These are phyloP conservation scores for Plotosus lineatus DNA, from an alignment of 2,113 vertebrate species.

Conservation along the genomic window DNA sequence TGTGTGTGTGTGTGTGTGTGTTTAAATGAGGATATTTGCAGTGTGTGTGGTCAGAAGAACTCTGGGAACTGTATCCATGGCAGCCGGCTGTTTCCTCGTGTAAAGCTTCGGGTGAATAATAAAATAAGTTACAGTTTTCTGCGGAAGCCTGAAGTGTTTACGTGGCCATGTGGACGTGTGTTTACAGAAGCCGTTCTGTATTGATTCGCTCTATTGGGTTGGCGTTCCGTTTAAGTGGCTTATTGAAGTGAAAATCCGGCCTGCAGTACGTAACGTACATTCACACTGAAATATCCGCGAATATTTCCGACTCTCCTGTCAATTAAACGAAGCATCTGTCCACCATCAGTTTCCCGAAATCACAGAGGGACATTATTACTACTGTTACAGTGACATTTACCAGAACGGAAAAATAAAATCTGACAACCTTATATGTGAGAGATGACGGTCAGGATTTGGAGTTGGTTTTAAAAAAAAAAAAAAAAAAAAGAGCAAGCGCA, in stretches of 20 bases:
- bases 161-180: neutral
- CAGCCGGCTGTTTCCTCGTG: neutral
- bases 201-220: neutral
- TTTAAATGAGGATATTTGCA: neutral
- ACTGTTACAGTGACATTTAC: neutral
- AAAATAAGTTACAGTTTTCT: neutral
- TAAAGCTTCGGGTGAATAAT: neutral
- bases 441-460: neutral
- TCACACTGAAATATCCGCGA: neutral
- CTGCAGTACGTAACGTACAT: neutral
- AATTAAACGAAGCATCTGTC: neutral
- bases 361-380: neutral
- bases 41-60: neutral
- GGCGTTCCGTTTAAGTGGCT: slow-evolving; percentile 31
- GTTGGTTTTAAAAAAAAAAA: neutral
- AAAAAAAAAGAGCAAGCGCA: neutral
- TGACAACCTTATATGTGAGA: neutral
- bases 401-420: neutral
- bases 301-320: neutral
- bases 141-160: neutral
- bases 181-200: slow-evolving; percentile 31
- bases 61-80: neutral
- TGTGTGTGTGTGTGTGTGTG: neutral
- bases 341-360: neutral
- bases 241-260: neutral